phyloP scores from a whole-genome alignment of 1,140 invertebrate species.

The Drosophila setifemur region DNA sequence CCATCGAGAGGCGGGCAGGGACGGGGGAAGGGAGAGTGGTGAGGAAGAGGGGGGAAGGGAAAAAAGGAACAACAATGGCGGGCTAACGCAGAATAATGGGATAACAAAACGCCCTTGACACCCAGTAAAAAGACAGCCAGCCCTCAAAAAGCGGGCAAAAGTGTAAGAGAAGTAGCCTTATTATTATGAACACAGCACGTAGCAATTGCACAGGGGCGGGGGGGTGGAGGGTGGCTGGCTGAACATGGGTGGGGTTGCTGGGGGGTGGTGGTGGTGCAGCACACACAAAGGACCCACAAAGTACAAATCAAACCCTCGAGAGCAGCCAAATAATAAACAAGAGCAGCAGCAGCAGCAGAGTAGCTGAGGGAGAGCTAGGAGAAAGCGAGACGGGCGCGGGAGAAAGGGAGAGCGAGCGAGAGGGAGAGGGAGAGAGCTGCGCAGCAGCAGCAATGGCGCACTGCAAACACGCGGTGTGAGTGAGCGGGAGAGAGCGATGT shows the following conservation, averaged over 20 bases:
- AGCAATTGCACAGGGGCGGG: constrained; percentile 44
- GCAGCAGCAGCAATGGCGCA: constrained; percentile 72
- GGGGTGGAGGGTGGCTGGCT: not conserved
- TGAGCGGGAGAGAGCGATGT: constrained; percentile 17
- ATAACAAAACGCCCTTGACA: constrained; percentile 83
- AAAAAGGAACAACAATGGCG: constrained; percentile 63
- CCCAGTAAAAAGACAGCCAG: constrained; percentile 81
- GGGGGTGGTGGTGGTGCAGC: not conserved
- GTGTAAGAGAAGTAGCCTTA: constrained; percentile 68
- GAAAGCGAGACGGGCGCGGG: constrained; percentile 1
- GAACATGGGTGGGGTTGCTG: not conserved
- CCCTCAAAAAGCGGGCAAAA: constrained; percentile 52
- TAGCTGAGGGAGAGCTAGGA: constrained; percentile 10
- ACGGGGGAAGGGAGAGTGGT: no score
- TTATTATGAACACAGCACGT: constrained; percentile 79
- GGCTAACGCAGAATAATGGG: constrained; percentile 81
- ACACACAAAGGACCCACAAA: constrained; percentile 64
- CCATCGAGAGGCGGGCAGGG: constrained; percentile 33
- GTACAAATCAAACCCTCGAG: constrained; percentile 80
- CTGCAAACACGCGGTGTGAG: constrained; percentile 50
- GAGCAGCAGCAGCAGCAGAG: constrained; percentile 5
- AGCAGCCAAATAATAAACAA: constrained; percentile 69
- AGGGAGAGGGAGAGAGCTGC: constrained; percentile 17
- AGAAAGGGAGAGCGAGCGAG: not conserved
- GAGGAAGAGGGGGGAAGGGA: not conserved